phyloP scores from a whole-genome alignment of 2,113 vertebrate genomes.

The Myrmecobius fasciatus region DNA sequence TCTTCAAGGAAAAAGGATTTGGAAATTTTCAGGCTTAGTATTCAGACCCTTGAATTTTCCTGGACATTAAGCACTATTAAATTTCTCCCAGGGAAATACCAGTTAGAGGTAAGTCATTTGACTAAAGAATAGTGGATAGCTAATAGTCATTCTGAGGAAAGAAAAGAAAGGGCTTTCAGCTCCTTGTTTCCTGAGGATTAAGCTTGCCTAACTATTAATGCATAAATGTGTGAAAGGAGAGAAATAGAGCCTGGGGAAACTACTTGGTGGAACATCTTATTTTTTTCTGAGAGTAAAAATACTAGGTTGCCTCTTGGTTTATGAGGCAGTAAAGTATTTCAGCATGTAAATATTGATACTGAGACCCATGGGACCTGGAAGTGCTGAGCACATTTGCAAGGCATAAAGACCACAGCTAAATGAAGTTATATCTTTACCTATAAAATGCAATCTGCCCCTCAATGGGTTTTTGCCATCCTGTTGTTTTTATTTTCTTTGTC shows the following conservation, averaged over 20 bases:
- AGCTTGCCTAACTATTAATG: not conserved
- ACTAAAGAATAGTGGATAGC: conserved; percentile 11
- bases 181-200: conserved; percentile 12
- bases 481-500: conserved; percentile 71
- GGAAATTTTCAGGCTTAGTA: not conserved
- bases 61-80: not conserved
- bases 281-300: conserved; percentile 76
- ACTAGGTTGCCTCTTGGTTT: conserved; percentile 81
- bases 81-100: conserved; percentile 9
- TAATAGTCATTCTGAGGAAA: conserved; percentile 36
- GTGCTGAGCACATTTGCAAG: conserved; percentile 76
- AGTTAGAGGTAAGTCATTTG: conserved; percentile 23
- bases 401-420: conserved; percentile 79
- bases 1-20: conserved; percentile 27
- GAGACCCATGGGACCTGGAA: conserved; percentile 76
- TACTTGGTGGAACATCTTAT: conserved; percentile 57
- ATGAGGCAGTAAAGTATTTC: conserved; percentile 82
- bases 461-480: conserved; percentile 62
- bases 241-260: conserved; percentile 66
- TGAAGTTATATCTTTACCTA: conserved; percentile 82
- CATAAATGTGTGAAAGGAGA: conserved; percentile 31
- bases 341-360: conserved; percentile 81
- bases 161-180: not conserved
- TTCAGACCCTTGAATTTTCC: conserved; percentile 22
- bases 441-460: conserved; percentile 75